Evolutionary conservation across 2,797 vertebrate genomes (phyloP), one percentile per base, ranked within the genome.

Genomic region (Chiloscyllium punctatum): DNA sequence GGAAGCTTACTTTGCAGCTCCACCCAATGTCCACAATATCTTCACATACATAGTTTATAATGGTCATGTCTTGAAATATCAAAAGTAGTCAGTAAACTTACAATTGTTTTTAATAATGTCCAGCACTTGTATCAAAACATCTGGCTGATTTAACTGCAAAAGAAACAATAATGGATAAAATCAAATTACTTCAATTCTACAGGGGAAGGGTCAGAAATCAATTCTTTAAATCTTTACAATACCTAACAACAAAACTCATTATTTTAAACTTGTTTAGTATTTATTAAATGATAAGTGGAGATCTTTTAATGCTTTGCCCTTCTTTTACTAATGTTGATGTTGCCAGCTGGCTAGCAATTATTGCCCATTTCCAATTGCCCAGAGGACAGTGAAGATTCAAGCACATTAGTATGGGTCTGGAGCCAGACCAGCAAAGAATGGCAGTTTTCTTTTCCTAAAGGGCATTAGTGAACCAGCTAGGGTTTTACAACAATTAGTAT

Each of bases 71-170:
- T 25, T 69, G 42, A 92, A 92, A 92, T 88, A 94, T 95, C 51
- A 77, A 77, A 74, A 5, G 1, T 27, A 53, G 51, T 74, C 42
- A 77, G 48, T 74, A 30, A 96, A 98, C 98, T 98, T 96, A 99
- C 99, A 90, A 86, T 97, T 98, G 96, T 98, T 99, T 97, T 98
- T 99, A 95, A 99, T 97, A 97, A 99, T 99, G 96, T 99, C 99
- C 97, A 99, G 98, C 96, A 99, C 99, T 97, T 99, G 98, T 97
- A 99, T 99, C 96, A 99, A 97, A 97, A 99, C 99, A 97, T 99
- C 99, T 62, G 99, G 99, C 94, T 99, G 99, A 95, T 98, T 99
- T 98, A 99, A 99, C 99, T 99, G 97, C 96, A 96, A 97, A 96
- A 0, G 94, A 95, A 96, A 96, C 96, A 18, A 96, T 62, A 94